Conservation (phyloP, 2,113 vertebrate species). For the Dascyllus trimaculatus region DNA sequence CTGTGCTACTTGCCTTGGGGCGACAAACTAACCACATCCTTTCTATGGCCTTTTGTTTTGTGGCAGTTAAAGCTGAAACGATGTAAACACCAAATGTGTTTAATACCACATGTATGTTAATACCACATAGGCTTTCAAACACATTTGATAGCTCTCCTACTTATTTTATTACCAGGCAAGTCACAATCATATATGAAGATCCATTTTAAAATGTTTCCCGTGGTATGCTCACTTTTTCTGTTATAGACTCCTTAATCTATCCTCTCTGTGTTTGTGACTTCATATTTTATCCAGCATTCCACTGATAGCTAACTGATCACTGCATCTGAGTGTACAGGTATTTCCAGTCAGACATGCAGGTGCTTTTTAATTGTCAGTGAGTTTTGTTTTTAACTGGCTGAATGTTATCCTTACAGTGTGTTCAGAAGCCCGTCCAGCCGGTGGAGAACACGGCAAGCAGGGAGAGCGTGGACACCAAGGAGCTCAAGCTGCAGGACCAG, state of each 20-base stretch:
- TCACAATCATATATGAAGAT: background rate
- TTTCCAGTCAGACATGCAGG: conserved; percentile 28
- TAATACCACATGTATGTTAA: too few species aligned
- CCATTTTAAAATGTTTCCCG: background rate
- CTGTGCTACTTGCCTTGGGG: conserved; percentile 26
- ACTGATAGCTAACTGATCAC: background rate
- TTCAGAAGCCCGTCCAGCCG: conserved; percentile 88
- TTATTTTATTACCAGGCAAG: background rate
- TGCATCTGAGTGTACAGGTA: conserved; percentile 4
- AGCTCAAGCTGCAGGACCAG: conserved; percentile 90
- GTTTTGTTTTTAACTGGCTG: conserved; percentile 3
- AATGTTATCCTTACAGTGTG: conserved; percentile 80
- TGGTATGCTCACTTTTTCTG: background rate
- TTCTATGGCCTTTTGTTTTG: background rate
- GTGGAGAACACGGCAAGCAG: conserved; percentile 83
- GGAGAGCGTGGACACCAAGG: conserved; percentile 87
- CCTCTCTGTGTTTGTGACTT: background rate
- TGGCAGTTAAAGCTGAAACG: background rate
- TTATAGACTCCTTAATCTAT: background rate
- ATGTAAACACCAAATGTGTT: background rate
- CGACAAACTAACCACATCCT: conserved; percentile 51
- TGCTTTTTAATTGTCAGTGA: background rate
- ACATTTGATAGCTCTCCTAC: background rate
- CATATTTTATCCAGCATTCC: background rate
- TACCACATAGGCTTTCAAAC: conserved; percentile 3